Percentiles rank a stretch among this genome's conserved stretches.
phyloP scores from a whole-genome alignment of 1,140 invertebrate genomes.

The Eriocheir sinensis region DNA sequence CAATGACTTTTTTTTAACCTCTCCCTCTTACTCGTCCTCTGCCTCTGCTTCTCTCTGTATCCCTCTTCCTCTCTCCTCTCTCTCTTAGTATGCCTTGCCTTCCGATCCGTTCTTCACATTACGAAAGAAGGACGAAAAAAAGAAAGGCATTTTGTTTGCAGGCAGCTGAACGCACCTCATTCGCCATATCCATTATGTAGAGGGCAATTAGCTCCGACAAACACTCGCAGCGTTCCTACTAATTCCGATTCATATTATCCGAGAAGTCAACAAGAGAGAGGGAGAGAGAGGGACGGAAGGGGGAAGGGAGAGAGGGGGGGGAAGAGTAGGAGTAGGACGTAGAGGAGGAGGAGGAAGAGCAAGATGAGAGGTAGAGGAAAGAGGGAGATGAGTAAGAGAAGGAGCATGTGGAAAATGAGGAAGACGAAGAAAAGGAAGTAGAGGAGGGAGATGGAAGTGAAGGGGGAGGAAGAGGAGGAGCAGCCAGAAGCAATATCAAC shows the following conservation, averaged over 20 bases:
- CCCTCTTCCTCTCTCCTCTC: not conserved
- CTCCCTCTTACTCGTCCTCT: not conserved
- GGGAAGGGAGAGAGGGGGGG: not conserved
- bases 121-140: slow-evolving; percentile 46
- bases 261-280: slow-evolving; percentile 62
- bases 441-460: not conserved
- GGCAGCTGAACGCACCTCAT: slow-evolving; percentile 70
- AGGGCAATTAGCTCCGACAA: slow-evolving; percentile 73
- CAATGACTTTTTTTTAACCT: slow-evolving; percentile 26
- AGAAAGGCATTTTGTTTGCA: slow-evolving; percentile 67
- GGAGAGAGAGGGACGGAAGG: not conserved
- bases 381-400: not conserved
- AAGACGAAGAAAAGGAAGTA: not conserved
- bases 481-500: not conserved
- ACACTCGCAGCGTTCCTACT: slow-evolving; percentile 68
- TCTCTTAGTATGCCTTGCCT: slow-evolving; percentile 27
- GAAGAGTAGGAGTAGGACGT: not conserved
- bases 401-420: not conserved
- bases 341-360: slow-evolving; percentile 13
- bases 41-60: not conserved
- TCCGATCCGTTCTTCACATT: slow-evolving; percentile 51
- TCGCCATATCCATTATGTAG: slow-evolving; percentile 75
- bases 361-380: slow-evolving; percentile 5
- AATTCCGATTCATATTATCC: slow-evolving; percentile 74
- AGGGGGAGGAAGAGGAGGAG: not conserved